phyloP scores from a whole-genome alignment of 2,113 vertebrate species.

The Lethenteron camtschaticum region DNA sequence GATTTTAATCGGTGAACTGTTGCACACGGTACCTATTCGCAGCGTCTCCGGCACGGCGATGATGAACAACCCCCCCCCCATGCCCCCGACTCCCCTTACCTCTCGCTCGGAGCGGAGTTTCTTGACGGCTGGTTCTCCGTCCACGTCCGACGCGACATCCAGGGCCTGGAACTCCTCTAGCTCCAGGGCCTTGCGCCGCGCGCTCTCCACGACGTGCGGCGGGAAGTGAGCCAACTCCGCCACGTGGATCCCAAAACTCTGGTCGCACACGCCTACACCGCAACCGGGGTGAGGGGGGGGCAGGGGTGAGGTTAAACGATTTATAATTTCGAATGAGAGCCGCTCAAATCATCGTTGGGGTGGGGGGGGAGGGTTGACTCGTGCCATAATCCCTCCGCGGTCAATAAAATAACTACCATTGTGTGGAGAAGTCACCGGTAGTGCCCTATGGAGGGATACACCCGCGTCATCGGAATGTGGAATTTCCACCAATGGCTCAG shows the following conservation, averaged over 20 bases:
- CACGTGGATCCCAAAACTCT: constrained; percentile 94
- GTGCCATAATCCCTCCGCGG: too few relatives aligned
- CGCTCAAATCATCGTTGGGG: too few relatives aligned
- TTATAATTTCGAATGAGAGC: too few relatives aligned
- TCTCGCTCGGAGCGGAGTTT: constrained; percentile 42
- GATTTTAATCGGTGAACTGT: too few relatives aligned
- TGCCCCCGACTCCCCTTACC: constrained; percentile 20
- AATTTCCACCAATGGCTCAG: too few relatives aligned
- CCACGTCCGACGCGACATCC: constrained; percentile 17
- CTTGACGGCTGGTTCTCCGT: constrained; percentile 42
- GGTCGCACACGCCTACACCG: constrained; percentile 62
- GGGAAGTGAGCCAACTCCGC: constrained; percentile 79
- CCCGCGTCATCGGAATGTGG: too few relatives aligned
- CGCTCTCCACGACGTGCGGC: constrained; percentile 52
- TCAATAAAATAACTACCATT: too few relatives aligned
- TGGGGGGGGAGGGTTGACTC: too few relatives aligned
- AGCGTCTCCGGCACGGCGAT: not conserved
- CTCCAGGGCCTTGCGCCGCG: constrained; percentile 64
- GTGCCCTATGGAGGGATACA: too few relatives aligned
- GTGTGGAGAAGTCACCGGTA: too few relatives aligned
- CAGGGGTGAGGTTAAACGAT: too few relatives aligned
- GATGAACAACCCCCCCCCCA: not conserved
- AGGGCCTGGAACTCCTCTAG: constrained; percentile 78
- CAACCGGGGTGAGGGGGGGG: constrained; percentile 2
- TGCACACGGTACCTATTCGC: too few relatives aligned